Conservation (phyloP, 2,113 vertebrate genomes). For the Passer montanus region DNA sequence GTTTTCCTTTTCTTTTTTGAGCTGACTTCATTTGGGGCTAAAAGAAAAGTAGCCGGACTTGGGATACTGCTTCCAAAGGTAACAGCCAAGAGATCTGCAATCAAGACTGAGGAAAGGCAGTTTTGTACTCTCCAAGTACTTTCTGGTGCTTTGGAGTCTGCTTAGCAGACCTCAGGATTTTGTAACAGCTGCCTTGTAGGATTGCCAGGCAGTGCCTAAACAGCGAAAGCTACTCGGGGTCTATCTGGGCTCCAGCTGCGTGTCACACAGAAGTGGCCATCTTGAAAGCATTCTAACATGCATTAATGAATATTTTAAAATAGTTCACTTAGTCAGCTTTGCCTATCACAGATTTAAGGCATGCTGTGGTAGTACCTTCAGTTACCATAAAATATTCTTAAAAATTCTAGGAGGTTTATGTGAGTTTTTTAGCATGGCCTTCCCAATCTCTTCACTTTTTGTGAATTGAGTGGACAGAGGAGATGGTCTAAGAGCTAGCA, state of each 20-base stretch:
- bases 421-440: background rate
- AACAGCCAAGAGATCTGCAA: background rate
- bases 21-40: background rate
- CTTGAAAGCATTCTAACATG: background rate
- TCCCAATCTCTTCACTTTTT: background rate
- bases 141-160: background rate
- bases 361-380: background rate
- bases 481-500: background rate
- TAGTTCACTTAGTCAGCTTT: background rate
- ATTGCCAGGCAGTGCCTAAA: background rate
- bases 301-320: background rate
- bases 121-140: background rate
- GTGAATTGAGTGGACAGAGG: background rate
- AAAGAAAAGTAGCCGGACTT: background rate
- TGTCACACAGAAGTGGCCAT: background rate
- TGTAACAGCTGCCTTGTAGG: background rate
- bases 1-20: background rate
- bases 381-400: background rate
- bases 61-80: background rate
- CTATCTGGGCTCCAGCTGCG: background rate
- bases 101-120: background rate
- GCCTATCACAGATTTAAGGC: background rate
- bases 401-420: background rate
- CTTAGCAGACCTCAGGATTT: background rate
- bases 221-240: background rate